phyloP scores from a whole-genome alignment of 2,797 vertebrate genomes.

The Acestrorhynchus altus region DNA sequence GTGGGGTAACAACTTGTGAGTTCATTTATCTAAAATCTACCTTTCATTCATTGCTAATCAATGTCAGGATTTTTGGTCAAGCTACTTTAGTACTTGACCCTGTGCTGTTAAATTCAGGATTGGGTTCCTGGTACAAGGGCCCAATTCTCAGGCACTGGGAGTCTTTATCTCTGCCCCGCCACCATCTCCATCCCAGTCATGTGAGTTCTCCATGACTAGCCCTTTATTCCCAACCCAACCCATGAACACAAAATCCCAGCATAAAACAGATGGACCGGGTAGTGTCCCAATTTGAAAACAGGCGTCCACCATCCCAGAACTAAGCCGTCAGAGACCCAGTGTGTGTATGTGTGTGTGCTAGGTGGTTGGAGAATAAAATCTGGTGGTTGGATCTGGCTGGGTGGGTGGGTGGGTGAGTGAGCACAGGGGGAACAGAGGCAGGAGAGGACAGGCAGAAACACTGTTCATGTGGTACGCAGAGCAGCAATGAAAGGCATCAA shows the following conservation, averaged over 20 bases:
- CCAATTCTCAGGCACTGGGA: background rate
- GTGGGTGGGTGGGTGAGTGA: constrained; percentile 14
- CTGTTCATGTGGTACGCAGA: constrained; percentile 62
- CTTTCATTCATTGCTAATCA: background rate
- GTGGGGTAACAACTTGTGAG: no score
- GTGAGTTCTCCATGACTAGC: constrained; percentile 54
- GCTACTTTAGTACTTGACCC: background rate
- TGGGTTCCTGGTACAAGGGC: constrained; percentile 40
- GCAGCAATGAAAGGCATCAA: constrained; percentile 59
- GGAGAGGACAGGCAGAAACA: constrained; percentile 44
- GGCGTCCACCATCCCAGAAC: constrained; percentile 27
- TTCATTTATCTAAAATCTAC: no score
- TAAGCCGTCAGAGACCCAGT: constrained; percentile 11
- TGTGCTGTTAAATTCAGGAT: constrained; percentile 32
- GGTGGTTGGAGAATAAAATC: constrained; percentile 35
- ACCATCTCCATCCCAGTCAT: constrained; percentile 32
- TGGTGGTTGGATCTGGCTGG: constrained; percentile 31
- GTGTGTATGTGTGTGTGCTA: constrained; percentile 30
- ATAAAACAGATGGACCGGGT: background rate
- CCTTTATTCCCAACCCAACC: constrained; percentile 66
- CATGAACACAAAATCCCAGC: constrained; percentile 28
- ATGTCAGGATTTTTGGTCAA: background rate
- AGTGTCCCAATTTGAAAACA: constrained; percentile 21
- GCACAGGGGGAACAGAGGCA: constrained; percentile 21
- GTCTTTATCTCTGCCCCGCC: constrained; percentile 26